Conservation (phyloP, 1,140 invertebrate genomes). For the Cheumatopsyche charites region DNA sequence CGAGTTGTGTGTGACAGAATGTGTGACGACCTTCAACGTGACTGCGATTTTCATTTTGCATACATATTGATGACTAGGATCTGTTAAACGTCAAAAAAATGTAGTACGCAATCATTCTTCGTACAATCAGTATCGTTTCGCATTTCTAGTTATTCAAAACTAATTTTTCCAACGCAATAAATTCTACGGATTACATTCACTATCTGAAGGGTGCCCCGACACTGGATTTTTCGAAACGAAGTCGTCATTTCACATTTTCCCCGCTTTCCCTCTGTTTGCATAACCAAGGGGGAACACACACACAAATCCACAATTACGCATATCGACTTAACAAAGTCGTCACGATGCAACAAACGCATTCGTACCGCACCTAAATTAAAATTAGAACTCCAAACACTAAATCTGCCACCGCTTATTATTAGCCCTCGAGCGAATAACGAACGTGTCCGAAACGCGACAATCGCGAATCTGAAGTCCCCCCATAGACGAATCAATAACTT, state of each 20-base stretch:
- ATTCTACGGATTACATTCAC: no score
- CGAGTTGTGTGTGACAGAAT: neutral
- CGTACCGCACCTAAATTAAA: no score
- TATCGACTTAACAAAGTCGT: no score
- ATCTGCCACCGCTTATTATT: neutral
- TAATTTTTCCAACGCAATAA: no score
- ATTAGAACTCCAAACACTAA: no score
- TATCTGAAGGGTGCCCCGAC: neutral
- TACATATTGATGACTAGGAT: neutral
- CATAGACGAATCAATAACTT: no score
- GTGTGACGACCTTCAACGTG: slow-evolving; percentile 8
- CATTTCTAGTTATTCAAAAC: neutral
- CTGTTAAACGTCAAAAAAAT: neutral
- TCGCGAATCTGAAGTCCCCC: no score
- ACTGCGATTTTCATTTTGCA: slow-evolving; percentile 19
- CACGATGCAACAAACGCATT: no score
- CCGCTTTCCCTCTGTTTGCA: neutral
- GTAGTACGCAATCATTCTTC: neutral
- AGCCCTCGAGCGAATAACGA: neutral
- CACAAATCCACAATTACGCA: no score
- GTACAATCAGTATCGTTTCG: neutral
- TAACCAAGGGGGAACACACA: no score
- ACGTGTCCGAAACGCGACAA: no score
- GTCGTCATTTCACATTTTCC: neutral
- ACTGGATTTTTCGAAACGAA: neutral